Evolutionary conservation across 2,888 invertebrate species (phyloP), one percentile per base, ranked within the genome.

Genomic region (Acleris emargana): DNA sequence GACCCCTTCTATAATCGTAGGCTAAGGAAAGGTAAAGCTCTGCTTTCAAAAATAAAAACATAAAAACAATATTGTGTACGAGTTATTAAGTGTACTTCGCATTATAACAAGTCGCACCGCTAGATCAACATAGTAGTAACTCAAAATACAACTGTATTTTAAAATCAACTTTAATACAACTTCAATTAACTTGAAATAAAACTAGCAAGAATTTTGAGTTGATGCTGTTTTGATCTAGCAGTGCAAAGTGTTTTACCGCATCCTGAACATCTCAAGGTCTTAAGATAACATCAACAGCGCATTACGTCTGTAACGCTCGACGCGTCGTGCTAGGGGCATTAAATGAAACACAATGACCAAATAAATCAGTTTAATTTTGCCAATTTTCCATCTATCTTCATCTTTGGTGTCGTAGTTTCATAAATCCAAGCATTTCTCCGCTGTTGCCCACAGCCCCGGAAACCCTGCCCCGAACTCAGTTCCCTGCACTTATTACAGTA

Each of bases 381-480:
- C 81, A 92, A 82, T 88, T 92, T 92, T 16, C 92, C 92, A 60
- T 92, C 91, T 66, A 92, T 76, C 77, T 88, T 92, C 51, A 89
- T 75, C 77, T 87, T 91, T 5, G 83, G 79, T 49, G 91, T 91
- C 11, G 91, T 89, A 17, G 81, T 86, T 72, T 85, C 82, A 45
- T 78, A 74, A 25, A 78, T 53, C 85, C 85, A 83, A 28, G 81
- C 69, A 69, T 77, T 80, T 20, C 81, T 76, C 55, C 79, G 79
- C 67, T 77, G 74, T 69, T 81, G 83, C 0, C 69, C 69, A 68
- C 87, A 87, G 2, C 79, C 81, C 68, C 67, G 78, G 16, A 69
- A 63, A 1, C 76, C 76, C 32, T 75, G 72, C 17, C 79, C 81
- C 3, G 71, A 71, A n/a, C 68, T 81, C 5, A 87, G 49, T 67